Base-by-base conservation (phyloP, 2,113 vertebrate species). In the Fulica atra region DNA sequence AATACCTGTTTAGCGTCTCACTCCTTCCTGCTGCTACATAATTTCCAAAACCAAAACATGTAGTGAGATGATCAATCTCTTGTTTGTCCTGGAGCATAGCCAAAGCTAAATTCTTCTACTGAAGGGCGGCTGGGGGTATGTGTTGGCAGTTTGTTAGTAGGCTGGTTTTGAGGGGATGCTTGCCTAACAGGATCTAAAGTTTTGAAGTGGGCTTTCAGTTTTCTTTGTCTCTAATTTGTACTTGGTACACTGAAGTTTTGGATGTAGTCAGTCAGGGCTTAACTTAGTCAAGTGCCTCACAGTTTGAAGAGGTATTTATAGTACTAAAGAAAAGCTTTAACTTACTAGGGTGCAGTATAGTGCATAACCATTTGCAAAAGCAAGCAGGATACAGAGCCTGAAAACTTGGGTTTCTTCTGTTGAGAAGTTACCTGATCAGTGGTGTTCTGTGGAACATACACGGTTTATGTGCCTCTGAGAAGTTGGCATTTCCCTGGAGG, bases 401-500 rank as follows among this genome's bases (percentile, higher is more conserved):
- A 60, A 65, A 84, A 36, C 44, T 38, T 11, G 25, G 50, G 15
- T 79, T 69, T 63, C 24, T 60, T 9, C 40, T 66, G 1, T 38
- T 50, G 50, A 66, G 28, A 73, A 81, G 51, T 69, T 72, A 19
- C 4, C 36, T n/a, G 68, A 23, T 44, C 33, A 18, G 28, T 0
- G 0, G 1, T 40, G 24, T 70, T 63, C 25, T 83, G 50, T 51
- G 16, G 73, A 42, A 46, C 6, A 3, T 36, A 12, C 0, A 0
- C 57, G 13, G 26, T 46, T 81, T 59, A 38, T 56, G 20, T 74
- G 51, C 33, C 8, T 25, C 2, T 69, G 91, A 91, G n/a, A 89
- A 72, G 50, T 0, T 60, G 51, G 5, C 3, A 1, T 73, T 72
- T 91, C n/a, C 36, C 54, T 65, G 63, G 38, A 61, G 57, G 36